Evolutionary conservation across 2,113 vertebrate species (phyloP), one percentile per base, ranked within the genome.

Genomic region (Tautogolabrus adspersus): DNA sequence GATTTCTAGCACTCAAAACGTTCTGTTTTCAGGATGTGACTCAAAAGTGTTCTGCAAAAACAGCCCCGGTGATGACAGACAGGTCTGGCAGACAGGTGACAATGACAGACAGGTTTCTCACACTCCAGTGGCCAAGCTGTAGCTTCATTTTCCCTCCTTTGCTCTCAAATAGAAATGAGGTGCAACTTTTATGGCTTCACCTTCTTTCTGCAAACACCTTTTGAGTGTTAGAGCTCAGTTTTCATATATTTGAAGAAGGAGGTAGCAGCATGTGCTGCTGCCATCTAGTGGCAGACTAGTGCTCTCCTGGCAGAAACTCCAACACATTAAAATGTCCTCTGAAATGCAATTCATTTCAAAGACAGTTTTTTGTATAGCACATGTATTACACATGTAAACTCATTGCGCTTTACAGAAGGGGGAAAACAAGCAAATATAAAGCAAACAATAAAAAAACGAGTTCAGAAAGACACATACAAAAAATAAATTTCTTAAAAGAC

Each of bases 201-300:
- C 58, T 72, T 84, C 40, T 66, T 72, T 76, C 58, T 88, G 56
- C 60, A 77, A 46, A 66, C 44, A 67, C 38, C 37, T 64, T 13
- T 77, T 40, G 30, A 21, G 57, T 69, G 66, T 42, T 23, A 1
- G 26, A 63, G 77, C 59, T 86, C 79, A 67, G 47, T 83, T 83
- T 83, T 67, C 79, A 44, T 57, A 60, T 66, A 23, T 60, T 42
- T 54, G 34, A 49, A 61, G 34, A 49, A 61, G 37, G 76, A 8
- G 30, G 10, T 47, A 52, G 18, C 15, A 49, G 71, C 80, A 80
- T 86, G 77, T 72, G 69, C 80, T 93, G 90, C 93, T 93, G 90
- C 93, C 93, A 92, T 93, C 93, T 94, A 90, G 89, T 92, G 93
- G 55, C 69, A n/a, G 22, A 66, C 12, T 13, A 11, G 19, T 10